Evolutionary conservation across 2,888 invertebrate genomes (phyloP), one percentile per base, ranked within the genome.

Genomic region (Alloplasta piceator): DNA sequence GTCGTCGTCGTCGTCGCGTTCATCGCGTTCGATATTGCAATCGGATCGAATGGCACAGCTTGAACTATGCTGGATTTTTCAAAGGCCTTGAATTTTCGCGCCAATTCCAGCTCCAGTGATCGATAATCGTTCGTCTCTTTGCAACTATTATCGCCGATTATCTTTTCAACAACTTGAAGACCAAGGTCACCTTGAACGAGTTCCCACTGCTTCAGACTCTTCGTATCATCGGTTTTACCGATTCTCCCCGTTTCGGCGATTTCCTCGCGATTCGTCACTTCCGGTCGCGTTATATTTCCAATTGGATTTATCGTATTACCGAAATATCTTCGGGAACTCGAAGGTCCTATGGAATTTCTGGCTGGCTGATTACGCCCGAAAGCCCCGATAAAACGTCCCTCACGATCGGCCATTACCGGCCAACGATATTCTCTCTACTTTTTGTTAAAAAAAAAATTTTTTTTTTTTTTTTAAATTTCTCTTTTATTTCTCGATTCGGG

Each of bases 101-200:
- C 86, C 14, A 89, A 56, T 14, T 78, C 85, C 9, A 78, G 55
- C 26, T 86, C 84, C n/a, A 88, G 61, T 1, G 56, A 74, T 26
- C 70, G 70, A 76, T 77, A 55, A 39, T 76, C 72, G 48, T 74
- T 52, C 10, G n/a, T 10, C 4, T 73, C 73, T 50, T 76, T 67
- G 87, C 39, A 86, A 80, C 26, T 85, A 85, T 63, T 88, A 87
- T 67, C 87, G 85, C 55, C 84, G 38, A 91, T 92, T 56, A 91
- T 90, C 73, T 90, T 92, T 82, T 93, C 92, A 0, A 93, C 92
- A 12, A 93, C 91, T 36, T 89, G 88, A 5, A 93, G 84, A 43
- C 92, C 91, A 39, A 89, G 87, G 80, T 92, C 93, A 46, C 88
- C 89, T 82, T 90, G 87, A 4, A 90, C 88, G 80, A 90, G 82